Base-by-base conservation (phyloP, 1,140 invertebrate species). In the Brachionus asplanchnoidis region DNA sequence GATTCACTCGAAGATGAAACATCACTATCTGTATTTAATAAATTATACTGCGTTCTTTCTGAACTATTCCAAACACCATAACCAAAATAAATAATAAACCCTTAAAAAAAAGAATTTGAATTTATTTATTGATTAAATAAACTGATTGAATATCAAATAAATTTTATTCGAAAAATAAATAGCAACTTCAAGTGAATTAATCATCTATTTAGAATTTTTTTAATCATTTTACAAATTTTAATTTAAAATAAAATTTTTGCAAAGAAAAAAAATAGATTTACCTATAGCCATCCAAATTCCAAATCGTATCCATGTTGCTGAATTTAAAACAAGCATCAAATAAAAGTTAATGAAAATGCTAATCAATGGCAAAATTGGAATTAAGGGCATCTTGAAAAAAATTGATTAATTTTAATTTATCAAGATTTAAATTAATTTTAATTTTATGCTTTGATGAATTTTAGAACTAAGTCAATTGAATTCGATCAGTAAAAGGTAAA, bases 41-140 rank as follows among this genome's bases (percentile, higher is more conserved):
- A 42, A 53, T 50, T 50, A 60, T 70, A 80, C 1, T 86, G 86
- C 40, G 93, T 91, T 46, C 94, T 93, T 87, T 95, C 93, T 87
- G 94, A 94, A 88, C 95, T 96, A 87, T 96, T 93, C 85, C 94
- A 93, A 26, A 96, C 94, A 0, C 95, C 95, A 87, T 96, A 96
- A 0, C 93, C 89, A 88, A 97, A 95, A 88, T 97, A 97, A 12
- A 96, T 92, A 14, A 95, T 88, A 73, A 95, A 91, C 85, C 95
- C 94, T 95, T 36, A 0, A 36, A 36, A 36, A 36, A 32, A 32
- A 5, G 1, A 36, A 7, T 36, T 36, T 5, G 32, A 36, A 36
- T 36, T 36, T 6, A 7, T 36, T 36, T 36, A 36, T 36, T 6
- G 6, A 36, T 36, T 7, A 36, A 36, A 36, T 36, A 36, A 36